Evolutionary conservation across 2,113 vertebrate species (phyloP).

Genomic region (Dinomys branickii): DNA sequence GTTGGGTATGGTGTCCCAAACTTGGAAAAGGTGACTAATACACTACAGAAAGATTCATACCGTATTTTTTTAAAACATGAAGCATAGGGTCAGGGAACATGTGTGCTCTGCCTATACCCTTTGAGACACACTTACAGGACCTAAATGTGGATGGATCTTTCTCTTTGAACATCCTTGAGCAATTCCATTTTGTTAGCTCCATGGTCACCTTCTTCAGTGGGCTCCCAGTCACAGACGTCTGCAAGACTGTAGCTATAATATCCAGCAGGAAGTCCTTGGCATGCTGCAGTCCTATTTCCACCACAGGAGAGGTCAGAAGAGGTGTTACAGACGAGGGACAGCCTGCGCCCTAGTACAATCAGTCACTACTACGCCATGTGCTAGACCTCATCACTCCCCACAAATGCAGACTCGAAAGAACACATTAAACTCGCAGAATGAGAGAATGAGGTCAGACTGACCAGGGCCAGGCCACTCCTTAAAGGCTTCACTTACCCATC

Average conservation of each 20-base stretch:
- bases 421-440: neutral
- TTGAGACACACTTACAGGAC: neutral
- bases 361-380: neutral
- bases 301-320: neutral
- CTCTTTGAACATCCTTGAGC: neutral
- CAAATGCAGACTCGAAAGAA: neutral
- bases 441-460: neutral
- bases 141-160: neutral
- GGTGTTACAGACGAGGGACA: neutral
- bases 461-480: neutral
- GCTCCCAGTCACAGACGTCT: neutral
- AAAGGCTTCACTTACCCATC: neutral
- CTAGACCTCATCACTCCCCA: neutral
- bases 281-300: neutral
- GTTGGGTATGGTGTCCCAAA: neutral
- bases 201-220: neutral
- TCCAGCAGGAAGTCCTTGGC: neutral
- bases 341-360: neutral
- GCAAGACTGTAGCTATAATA: neutral
- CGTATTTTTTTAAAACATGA: constrained; percentile 11
- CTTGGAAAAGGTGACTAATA: neutral
- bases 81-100: neutral
- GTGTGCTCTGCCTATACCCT: neutral
- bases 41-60: neutral
- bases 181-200: no score